Evolutionary conservation across 2,797 vertebrate genomes (phyloP).

Genomic region (Peromyscus nudipes): DNA sequence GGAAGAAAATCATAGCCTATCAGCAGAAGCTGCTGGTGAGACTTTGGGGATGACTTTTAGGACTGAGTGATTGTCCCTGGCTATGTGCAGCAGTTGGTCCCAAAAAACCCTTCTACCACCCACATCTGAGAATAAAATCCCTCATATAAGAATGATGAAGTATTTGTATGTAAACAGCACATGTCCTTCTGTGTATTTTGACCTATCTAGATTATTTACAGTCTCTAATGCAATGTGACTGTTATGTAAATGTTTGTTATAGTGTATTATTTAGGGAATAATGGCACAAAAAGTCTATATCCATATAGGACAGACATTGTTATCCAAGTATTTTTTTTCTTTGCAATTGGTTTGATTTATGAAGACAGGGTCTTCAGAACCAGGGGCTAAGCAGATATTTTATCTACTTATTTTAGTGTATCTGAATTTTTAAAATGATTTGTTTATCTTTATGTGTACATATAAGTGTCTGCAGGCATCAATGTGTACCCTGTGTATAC

Average conservation of each 20-base stretch:
- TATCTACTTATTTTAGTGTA: not conserved
- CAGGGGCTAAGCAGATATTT: not conserved
- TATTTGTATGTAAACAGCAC: not conserved
- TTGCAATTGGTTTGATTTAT: not conserved
- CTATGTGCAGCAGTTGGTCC: not conserved
- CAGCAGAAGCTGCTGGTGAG: constrained; percentile 97
- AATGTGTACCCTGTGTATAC: too few species aligned
- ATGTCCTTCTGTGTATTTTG: not conserved
- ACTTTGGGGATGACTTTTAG: not conserved
- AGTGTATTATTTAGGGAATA: not conserved
- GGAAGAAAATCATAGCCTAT: constrained; percentile 97
- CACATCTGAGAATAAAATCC: not conserved
- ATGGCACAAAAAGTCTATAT: not conserved
- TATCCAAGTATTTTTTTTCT: not conserved
- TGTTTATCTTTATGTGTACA: not conserved
- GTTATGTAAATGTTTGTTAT: not conserved
- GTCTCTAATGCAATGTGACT: not conserved
- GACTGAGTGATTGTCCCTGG: not conserved
- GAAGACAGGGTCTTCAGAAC: not conserved
- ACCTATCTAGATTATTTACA: not conserved
- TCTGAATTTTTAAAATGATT: not conserved
- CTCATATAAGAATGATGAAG: not conserved
- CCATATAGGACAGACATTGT: not conserved
- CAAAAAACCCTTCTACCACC: not conserved
- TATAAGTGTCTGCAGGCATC: too few species aligned